Evolutionary conservation across 2,113 vertebrate species (phyloP).

Genomic region (Phycodurus eques): DNA sequence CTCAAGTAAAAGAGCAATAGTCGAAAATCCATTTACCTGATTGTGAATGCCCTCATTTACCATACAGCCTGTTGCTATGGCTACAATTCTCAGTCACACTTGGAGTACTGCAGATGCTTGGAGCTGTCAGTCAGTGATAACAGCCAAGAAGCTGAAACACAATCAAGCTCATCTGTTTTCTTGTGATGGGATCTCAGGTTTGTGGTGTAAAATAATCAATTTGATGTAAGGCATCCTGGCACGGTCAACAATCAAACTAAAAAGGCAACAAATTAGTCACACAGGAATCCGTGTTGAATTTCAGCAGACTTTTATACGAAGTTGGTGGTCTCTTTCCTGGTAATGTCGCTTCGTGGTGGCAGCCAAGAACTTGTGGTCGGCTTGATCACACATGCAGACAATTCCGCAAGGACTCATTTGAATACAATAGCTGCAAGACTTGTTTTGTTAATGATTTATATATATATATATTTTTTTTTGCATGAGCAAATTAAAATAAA

Average conservation of each 20-base stretch:
- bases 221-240: conserved; percentile 22
- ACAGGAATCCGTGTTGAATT: neutral
- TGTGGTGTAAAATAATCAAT: conserved; percentile 38
- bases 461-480: conserved; percentile 21
- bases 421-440: conserved; percentile 36
- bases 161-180: conserved; percentile 52
- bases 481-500: conserved; percentile 20
- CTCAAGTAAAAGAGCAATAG: neutral
- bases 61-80: conserved; percentile 60
- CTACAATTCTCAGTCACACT: conserved; percentile 42
- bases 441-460: conserved; percentile 38
- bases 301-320: conserved; percentile 1
- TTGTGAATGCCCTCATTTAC: conserved; percentile 33
- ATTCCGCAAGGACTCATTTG: conserved; percentile 42
- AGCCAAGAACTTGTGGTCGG: conserved; percentile 39
- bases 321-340: conserved; percentile 40
- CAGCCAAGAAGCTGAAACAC: conserved; percentile 44
- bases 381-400: conserved; percentile 45
- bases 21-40: conserved; percentile 40
- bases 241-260: conserved; percentile 23
- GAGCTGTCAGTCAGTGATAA: conserved; percentile 20
- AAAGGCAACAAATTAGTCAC: neutral
- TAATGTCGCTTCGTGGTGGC: conserved; percentile 14
- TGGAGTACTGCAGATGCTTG: conserved; percentile 39
- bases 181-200: conserved; percentile 33